A percentile compares a stretch with the other conserved stretches of the same genome.
Conservation (phyloP, 2,888 invertebrate species). For the Yponomeuta sedellus region DNA sequence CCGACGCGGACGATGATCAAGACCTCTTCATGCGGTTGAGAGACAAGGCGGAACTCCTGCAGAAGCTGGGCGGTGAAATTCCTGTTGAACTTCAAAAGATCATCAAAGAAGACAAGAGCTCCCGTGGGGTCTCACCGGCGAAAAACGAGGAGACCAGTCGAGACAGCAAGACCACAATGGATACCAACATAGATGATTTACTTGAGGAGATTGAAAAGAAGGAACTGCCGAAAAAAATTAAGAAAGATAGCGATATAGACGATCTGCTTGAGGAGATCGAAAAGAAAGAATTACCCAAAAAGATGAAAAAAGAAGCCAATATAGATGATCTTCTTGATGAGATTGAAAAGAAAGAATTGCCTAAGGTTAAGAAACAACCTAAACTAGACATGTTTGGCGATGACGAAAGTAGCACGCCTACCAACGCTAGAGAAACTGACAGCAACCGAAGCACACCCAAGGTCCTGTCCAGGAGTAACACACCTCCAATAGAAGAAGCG, state of each 20-base stretch:
- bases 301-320: slow-evolving; percentile 26
- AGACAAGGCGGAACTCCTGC: slow-evolving; percentile 69
- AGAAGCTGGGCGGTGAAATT: slow-evolving; percentile 72
- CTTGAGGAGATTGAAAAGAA: slow-evolving; percentile 62
- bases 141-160: slow-evolving; percentile 33
- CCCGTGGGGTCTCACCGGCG: slow-evolving; percentile 37
- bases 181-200: slow-evolving; percentile 49
- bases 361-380: slow-evolving; percentile 30
- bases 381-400: slow-evolving; percentile 36
- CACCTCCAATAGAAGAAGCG: slow-evolving; percentile 19
- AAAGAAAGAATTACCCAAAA: slow-evolving; percentile 57
- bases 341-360: slow-evolving; percentile 61
- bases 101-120: slow-evolving; percentile 48
- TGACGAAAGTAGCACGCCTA: slow-evolving; percentile 37
- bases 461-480: slow-evolving; percentile 11
- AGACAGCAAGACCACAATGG: slow-evolving; percentile 27
- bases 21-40: slow-evolving; percentile 54
- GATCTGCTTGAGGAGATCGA: slow-evolving; percentile 62
- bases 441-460: slow-evolving; percentile 24
- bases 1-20: slow-evolving; percentile 55
- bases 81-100: slow-evolving; percentile 67
- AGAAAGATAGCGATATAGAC: slow-evolving; percentile 39
- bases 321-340: slow-evolving; percentile 62
- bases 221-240: slow-evolving; percentile 50
- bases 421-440: slow-evolving; percentile 33